A percentile compares a stretch with the other conserved stretches of the same genome.
phyloP scores from a whole-genome alignment of 2,797 vertebrate genomes.

The Syngnathus rostellatus region DNA sequence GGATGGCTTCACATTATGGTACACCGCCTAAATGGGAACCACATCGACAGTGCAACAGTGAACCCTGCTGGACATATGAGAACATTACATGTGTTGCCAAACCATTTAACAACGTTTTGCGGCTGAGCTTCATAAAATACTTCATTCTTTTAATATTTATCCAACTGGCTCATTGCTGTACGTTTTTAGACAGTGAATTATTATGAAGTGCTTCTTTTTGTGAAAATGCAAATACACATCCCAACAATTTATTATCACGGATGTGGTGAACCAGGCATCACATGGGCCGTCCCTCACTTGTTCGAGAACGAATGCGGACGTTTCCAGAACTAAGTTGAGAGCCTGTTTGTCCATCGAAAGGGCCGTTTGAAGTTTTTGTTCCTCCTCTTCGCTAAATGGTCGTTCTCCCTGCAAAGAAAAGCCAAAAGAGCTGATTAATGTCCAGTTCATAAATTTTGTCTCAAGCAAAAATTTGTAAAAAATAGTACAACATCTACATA shows the following conservation, averaged over 20 bases:
- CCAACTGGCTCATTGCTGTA: too few species aligned
- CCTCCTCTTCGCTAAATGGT: slow-evolving; percentile 91
- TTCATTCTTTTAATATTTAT: too few species aligned
- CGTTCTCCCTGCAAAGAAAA: slow-evolving; percentile 71
- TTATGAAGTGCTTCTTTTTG: too few species aligned
- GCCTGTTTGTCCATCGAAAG: slow-evolving; percentile 84
- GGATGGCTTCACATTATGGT: slow-evolving; percentile 84
- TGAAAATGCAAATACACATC: neutral
- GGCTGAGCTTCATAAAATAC: neutral
- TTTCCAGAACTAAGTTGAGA: slow-evolving; percentile 85
- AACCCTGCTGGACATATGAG: slow-evolving; percentile 42
- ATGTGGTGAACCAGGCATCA: neutral
- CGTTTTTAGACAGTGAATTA: too few species aligned
- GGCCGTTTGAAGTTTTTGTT: slow-evolving; percentile 84
- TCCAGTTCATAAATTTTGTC: neutral
- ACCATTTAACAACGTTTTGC: neutral
- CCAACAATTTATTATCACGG: neutral
- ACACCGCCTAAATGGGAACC: slow-evolving; percentile 72
- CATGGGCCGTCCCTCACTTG: slow-evolving; percentile 69
- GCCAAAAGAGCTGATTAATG: neutral
- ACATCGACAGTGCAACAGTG: slow-evolving; percentile 33
- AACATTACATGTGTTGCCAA: neutral
- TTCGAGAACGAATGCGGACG: slow-evolving; percentile 85
- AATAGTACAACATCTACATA: too few species aligned
- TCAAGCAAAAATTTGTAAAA: too few species aligned